Conservation (phyloP, 2,888 invertebrate species). For the Ectropis crepuscularia region DNA sequence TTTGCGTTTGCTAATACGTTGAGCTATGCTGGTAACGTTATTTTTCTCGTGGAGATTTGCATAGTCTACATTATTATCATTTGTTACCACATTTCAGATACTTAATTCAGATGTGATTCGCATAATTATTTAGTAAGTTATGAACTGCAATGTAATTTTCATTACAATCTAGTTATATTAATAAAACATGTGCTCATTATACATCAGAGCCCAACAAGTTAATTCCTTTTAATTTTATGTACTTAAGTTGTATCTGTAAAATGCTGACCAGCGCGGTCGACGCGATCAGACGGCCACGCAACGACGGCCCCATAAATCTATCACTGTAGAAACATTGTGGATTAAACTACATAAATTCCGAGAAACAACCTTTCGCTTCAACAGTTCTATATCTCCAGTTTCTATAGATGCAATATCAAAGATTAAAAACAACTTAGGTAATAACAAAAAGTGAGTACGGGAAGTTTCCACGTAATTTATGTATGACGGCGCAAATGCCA, state of each 20-base stretch:
- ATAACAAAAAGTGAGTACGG: constrained; percentile 73
- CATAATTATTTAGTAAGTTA: no score
- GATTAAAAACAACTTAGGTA: constrained; percentile 52
- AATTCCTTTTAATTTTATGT: constrained; percentile 12
- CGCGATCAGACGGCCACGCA: constrained; percentile 44
- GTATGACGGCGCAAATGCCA: constrained; percentile 84
- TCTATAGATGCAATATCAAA: constrained; percentile 40
- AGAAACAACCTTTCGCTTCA: constrained; percentile 32
- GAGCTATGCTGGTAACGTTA: no score
- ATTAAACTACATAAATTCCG: constrained; percentile 57
- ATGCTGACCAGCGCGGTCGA: constrained; percentile 36
- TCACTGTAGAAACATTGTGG: constrained; percentile 53
- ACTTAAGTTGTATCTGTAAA: constrained; percentile 28
- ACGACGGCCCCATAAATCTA: constrained; percentile 56
- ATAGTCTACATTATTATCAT: no score
- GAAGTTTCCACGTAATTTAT: constrained; percentile 81
- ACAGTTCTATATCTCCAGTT: constrained; percentile 24
- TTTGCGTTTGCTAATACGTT: no score
- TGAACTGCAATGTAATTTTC: no score
- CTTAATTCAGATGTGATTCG: no score
- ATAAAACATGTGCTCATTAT: no score
- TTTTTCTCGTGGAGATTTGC: no score
- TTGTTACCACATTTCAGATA: no score
- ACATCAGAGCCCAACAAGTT: background rate
- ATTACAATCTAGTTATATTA: no score